Evolutionary conservation across 2,113 vertebrate genomes (phyloP).

Genomic region (Heterotis niloticus): DNA sequence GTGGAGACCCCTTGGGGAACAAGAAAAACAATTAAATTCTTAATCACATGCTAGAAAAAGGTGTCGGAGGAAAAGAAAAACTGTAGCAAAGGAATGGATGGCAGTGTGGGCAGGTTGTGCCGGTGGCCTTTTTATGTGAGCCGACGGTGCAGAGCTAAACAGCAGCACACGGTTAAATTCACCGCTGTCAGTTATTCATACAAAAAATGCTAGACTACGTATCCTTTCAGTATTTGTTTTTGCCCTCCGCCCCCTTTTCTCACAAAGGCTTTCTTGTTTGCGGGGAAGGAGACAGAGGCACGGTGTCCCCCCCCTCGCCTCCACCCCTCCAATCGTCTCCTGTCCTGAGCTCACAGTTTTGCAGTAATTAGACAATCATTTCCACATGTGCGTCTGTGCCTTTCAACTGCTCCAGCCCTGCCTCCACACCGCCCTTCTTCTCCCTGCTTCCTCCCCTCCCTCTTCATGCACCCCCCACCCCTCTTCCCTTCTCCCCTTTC

Average conservation of each 20-base stretch:
- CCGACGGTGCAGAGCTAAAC: too few species aligned
- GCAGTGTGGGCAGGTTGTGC: too few species aligned
- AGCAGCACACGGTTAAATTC: conserved; percentile 46
- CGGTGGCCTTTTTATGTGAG: too few species aligned
- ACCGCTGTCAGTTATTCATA: conserved; percentile 36
- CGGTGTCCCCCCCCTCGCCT: background rate
- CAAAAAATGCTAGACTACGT: background rate
- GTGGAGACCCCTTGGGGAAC: too few species aligned
- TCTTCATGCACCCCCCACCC: conserved; percentile 40
- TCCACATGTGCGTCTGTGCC: conserved; percentile 74
- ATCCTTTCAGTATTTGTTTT: conserved; percentile 20
- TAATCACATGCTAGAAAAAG: too few species aligned
- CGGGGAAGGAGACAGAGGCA: conserved; percentile 59
- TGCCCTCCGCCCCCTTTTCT: conserved; percentile 43
- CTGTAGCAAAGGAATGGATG: too few species aligned
- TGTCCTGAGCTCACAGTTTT: conserved; percentile 72
- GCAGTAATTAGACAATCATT: conserved; percentile 76
- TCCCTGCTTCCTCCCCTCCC: conserved; percentile 24
- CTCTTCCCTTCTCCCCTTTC: background rate
- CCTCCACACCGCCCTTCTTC: conserved; percentile 54
- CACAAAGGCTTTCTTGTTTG: conserved; percentile 67
- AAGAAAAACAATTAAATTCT: too few species aligned
- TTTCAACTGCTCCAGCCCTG: conserved; percentile 53
- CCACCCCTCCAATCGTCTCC: conserved; percentile 50
- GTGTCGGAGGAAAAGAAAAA: too few species aligned